A percentile compares a stretch with the other conserved stretches of the same genome.
Evolutionary conservation across 2,797 vertebrate genomes (phyloP).

Genomic region (Gallinago solitaria): DNA sequence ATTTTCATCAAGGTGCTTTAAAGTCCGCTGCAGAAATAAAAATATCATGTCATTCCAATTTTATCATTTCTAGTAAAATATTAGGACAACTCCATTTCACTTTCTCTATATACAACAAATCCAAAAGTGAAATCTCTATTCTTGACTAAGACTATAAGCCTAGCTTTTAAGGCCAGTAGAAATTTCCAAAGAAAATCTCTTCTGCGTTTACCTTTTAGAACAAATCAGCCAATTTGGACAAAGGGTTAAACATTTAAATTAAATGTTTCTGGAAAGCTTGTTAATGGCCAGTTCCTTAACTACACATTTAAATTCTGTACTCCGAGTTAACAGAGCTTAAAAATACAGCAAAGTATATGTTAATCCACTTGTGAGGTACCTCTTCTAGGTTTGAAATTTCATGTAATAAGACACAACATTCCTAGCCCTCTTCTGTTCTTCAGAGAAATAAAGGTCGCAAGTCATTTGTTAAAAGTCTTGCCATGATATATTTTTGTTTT

Average conservation of each 20-base stretch:
- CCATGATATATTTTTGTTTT: neutral
- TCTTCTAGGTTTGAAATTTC: neutral
- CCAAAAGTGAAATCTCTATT: neutral
- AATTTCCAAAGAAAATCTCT: neutral
- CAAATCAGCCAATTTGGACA: neutral
- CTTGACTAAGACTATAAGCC: neutral
- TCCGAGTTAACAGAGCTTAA: neutral
- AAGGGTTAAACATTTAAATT: neutral
- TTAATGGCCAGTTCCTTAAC: fast-evolving
- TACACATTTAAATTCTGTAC: neutral
- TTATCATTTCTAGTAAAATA: neutral
- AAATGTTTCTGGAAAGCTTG: neutral
- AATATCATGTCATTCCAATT: neutral
- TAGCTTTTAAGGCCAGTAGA: neutral
- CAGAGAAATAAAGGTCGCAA: neutral
- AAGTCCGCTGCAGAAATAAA: neutral
- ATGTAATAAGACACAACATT: neutral
- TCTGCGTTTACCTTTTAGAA: neutral
- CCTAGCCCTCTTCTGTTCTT: neutral
- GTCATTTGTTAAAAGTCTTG: neutral
- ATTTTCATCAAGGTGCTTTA: neutral
- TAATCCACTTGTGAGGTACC: neutral
- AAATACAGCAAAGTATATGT: neutral
- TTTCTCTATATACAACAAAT: neutral
- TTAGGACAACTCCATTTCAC: neutral